Conservation (phyloP, 1,140 invertebrate genomes). For the Drosophila bocki region DNA sequence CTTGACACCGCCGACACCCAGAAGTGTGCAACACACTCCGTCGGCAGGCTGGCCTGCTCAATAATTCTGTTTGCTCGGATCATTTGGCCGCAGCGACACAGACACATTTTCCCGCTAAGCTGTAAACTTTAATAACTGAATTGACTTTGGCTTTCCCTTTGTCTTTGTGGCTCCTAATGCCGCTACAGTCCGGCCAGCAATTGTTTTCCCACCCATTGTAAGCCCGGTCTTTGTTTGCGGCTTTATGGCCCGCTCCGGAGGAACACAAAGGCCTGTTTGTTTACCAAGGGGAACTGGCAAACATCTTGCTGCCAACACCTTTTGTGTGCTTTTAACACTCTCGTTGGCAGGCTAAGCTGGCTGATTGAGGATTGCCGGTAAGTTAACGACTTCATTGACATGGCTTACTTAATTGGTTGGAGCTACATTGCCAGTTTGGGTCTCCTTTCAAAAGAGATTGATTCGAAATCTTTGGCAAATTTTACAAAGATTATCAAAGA, state of each 20-base stretch:
- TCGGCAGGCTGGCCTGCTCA: conserved; percentile 24
- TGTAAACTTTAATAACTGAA: conserved; percentile 46
- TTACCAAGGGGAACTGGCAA: conserved; percentile 4
- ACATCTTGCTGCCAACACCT: conserved; percentile 46
- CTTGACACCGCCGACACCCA: conserved; percentile 57
- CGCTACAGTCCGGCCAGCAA: neutral
- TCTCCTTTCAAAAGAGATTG: conserved; percentile 3
- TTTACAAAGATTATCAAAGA: neutral
- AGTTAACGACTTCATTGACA: conserved; percentile 49
- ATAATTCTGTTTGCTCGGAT: conserved; percentile 52
- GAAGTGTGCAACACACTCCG: conserved; percentile 38
- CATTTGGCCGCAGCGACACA: conserved; percentile 19
- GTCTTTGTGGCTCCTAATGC: conserved; percentile 23
- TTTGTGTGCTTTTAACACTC: conserved; percentile 39
- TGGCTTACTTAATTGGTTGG: conserved; percentile 12
- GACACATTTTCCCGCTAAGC: conserved; percentile 15
- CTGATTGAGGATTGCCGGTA: conserved; percentile 42
- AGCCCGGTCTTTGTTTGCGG: conserved; percentile 35
- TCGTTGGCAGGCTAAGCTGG: conserved; percentile 19
- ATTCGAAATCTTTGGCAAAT: neutral
- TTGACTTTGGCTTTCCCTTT: conserved; percentile 31
- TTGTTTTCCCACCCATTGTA: conserved; percentile 20
- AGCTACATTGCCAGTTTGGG: neutral
- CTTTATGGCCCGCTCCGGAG: conserved; percentile 22
- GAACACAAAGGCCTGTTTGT: conserved; percentile 26